A percentile compares a stretch with the other conserved stretches of the same genome.
Evolutionary conservation across 2,113 vertebrate species (phyloP).

Genomic region (Peromyscus polionotus): DNA sequence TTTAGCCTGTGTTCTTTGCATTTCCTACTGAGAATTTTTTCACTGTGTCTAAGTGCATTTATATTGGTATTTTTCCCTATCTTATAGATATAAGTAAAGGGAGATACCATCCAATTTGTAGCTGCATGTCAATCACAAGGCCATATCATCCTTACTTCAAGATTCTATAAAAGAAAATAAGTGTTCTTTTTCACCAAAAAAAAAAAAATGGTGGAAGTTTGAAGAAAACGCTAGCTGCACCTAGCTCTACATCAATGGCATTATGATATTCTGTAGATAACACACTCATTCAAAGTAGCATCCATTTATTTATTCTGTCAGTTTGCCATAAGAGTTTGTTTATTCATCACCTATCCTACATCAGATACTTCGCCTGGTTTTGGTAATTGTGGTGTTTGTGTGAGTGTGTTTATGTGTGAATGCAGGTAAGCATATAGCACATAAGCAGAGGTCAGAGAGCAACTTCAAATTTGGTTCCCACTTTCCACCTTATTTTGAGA

Average conservation of each 20-base stretch:
- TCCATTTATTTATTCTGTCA: not conserved
- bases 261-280: not conserved
- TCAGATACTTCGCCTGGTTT: not conserved
- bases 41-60: not conserved
- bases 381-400: not conserved
- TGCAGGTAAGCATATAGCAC: not conserved
- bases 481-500: not conserved
- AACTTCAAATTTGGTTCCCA: no score
- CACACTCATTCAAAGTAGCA: not conserved
- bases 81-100: not conserved
- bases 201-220: not conserved
- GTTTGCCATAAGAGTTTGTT: not conserved
- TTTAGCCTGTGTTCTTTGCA: not conserved
- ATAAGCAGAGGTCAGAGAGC: no score
- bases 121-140: not conserved
- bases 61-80: rapidly evolving
- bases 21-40: not conserved
- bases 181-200: not conserved
- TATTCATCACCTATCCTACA: not conserved
- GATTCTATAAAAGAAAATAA: not conserved
- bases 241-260: not conserved
- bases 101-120: not conserved
- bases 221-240: not conserved
- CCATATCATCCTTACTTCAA: not conserved
- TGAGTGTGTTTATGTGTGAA: not conserved